Evolutionary conservation across 2,888 invertebrate genomes (phyloP).

Genomic region (Aphidius colemani): DNA sequence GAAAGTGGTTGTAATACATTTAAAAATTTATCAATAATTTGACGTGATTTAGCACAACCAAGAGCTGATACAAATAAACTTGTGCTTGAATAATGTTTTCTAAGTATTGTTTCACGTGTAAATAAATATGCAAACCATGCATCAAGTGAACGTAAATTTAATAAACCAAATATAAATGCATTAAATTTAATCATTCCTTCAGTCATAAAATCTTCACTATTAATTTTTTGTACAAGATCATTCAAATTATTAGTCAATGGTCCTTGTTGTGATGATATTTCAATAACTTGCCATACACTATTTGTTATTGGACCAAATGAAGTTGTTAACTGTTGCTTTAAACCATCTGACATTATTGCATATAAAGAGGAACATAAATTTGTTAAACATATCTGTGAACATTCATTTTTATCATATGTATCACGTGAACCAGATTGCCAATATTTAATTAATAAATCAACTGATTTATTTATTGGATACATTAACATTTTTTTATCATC

Average conservation of each 20-base stretch:
- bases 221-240: conserved; percentile 81
- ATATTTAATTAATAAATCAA: conserved; percentile 72
- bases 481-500: conserved; percentile 72
- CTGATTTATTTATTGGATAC: conserved; percentile 74
- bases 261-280: conserved; percentile 85
- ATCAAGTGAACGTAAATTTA: conserved; percentile 85
- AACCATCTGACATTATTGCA: conserved; percentile 81
- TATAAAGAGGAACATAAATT: conserved; percentile 83
- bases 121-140: conserved; percentile 88
- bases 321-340: conserved; percentile 79
- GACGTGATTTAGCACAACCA: conserved; percentile 60
- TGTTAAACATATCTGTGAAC: conserved; percentile 75
- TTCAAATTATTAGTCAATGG: conserved; percentile 82
- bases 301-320: conserved; percentile 85
- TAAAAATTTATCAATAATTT: conserved; percentile 74
- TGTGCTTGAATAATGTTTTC: conserved; percentile 78
- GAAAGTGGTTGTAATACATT: conserved; percentile 79
- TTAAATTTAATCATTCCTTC: conserved; percentile 87
- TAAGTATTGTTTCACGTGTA: conserved; percentile 79
- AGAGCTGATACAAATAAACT: conserved; percentile 73
- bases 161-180: conserved; percentile 83
- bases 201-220: conserved; percentile 79
- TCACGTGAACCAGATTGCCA: conserved; percentile 66
- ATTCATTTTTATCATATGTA: conserved; percentile 67
- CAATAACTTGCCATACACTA: conserved; percentile 88